Evolutionary conservation across 2,888 invertebrate genomes (phyloP).

Genomic region (Cotesia congregata): DNA sequence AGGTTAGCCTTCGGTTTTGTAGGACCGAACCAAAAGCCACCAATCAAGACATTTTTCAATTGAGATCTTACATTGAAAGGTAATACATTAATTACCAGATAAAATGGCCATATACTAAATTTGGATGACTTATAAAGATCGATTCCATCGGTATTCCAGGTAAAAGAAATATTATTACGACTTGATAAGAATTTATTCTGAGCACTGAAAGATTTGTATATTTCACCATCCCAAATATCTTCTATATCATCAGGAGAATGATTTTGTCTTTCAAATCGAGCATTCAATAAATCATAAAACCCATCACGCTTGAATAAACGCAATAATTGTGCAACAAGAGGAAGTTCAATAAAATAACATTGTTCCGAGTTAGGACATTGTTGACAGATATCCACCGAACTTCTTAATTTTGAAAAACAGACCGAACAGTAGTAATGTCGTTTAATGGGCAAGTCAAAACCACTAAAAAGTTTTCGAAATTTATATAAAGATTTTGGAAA

Average conservation of each 20-base stretch:
- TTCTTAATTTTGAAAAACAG: constrained; percentile 32
- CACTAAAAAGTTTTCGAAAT: constrained; percentile 37
- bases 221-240: constrained; percentile 45
- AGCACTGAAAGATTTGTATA: constrained; percentile 38
- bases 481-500: constrained; percentile 32
- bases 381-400: constrained; percentile 15
- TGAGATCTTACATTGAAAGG: too few species aligned
- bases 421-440: constrained; percentile 41
- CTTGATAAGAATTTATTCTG: constrained; percentile 29
- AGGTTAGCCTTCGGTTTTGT: constrained; percentile 24
- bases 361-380: constrained; percentile 15
- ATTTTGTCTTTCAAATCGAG: constrained; percentile 31
- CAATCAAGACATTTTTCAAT: constrained; percentile 15
- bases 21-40: constrained; percentile 45
- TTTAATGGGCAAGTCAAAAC: constrained; percentile 31
- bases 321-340: constrained; percentile 44
- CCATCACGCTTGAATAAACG: constrained; percentile 36
- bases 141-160: constrained; percentile 21
- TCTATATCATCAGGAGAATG: constrained; percentile 39
- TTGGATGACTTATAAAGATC: too few species aligned
- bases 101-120: too few species aligned
- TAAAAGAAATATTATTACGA: constrained; percentile 32
- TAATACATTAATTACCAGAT: too few species aligned
- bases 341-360: constrained; percentile 11
- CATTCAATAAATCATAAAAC: constrained; percentile 33